A percentile compares a stretch with the other conserved stretches of the same genome.
Conservation (phyloP, 2,113 vertebrate species). For the Ophiodon elongatus region DNA sequence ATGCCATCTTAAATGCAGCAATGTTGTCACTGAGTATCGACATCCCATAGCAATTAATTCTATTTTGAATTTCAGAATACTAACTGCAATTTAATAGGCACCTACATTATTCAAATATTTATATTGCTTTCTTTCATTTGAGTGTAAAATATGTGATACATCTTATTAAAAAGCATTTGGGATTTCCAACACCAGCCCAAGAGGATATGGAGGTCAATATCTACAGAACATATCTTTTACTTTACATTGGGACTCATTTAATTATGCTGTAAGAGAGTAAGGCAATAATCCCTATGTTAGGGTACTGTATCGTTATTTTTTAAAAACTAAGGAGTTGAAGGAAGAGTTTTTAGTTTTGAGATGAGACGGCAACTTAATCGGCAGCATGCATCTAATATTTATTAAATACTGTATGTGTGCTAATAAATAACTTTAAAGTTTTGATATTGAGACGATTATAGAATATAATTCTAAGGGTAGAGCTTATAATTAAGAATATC, state of each 20-base stretch:
- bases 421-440: not conserved
- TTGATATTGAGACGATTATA: not conserved
- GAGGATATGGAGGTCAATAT: not conserved
- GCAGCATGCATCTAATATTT: not conserved
- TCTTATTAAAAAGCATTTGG: not conserved
- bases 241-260: not conserved
- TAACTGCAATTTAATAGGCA: not conserved
- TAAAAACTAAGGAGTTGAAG: not conserved
- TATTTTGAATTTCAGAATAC: not conserved
- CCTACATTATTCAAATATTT: not conserved
- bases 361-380: not conserved
- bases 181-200: not conserved
- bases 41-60: not conserved
- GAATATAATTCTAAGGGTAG: not conserved
- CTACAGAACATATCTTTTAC: not conserved
- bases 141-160: not conserved
- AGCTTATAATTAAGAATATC: not conserved
- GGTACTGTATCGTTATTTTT: not conserved
- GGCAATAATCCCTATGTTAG: not conserved
- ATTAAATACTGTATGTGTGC: not conserved
- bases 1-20: too few relatives aligned
- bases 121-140: not conserved
- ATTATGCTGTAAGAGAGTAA: not conserved
- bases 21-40: not conserved
- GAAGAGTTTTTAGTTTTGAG: not conserved